phyloP scores from a whole-genome alignment of 1,140 invertebrate species.

The Procambarus clarkii region DNA sequence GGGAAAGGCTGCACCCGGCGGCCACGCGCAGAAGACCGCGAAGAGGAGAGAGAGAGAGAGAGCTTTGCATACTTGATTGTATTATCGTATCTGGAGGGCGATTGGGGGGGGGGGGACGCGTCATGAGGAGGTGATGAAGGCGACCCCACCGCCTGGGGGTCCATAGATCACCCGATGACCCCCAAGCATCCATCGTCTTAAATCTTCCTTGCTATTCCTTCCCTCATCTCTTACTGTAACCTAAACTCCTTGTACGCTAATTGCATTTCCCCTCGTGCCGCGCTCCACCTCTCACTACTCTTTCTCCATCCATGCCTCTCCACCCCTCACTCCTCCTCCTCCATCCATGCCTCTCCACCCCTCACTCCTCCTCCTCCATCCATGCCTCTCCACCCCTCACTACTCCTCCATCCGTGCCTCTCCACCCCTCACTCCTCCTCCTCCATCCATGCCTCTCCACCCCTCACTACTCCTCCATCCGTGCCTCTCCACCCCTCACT shows the following conservation, averaged over 20 bases:
- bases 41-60: slow-evolving; percentile 34
- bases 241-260: slow-evolving; percentile 5
- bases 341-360: too few relatives aligned
- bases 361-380: not conserved
- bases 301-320: too few relatives aligned
- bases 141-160: not conserved
- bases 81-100: slow-evolving; percentile 55
- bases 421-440: not conserved
- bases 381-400: slow-evolving; percentile 24
- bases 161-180: not conserved
- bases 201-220: not conserved
- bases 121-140: slow-evolving; percentile 40
- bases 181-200: not conserved
- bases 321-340: too few relatives aligned
- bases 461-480: too few relatives aligned
- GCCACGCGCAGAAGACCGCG: slow-evolving; percentile 43
- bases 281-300: not conserved
- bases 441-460: too few relatives aligned
- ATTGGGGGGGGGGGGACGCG: slow-evolving; percentile 37
- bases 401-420: slow-evolving; percentile 8
- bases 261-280: slow-evolving; percentile 2
- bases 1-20: slow-evolving; percentile 20
- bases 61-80: slow-evolving; percentile 64
- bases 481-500: too few relatives aligned
- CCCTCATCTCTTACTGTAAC: slow-evolving; percentile 11